Evolutionary conservation across 2,888 invertebrate genomes (phyloP).

Genomic region (Cotesia congregata): DNA sequence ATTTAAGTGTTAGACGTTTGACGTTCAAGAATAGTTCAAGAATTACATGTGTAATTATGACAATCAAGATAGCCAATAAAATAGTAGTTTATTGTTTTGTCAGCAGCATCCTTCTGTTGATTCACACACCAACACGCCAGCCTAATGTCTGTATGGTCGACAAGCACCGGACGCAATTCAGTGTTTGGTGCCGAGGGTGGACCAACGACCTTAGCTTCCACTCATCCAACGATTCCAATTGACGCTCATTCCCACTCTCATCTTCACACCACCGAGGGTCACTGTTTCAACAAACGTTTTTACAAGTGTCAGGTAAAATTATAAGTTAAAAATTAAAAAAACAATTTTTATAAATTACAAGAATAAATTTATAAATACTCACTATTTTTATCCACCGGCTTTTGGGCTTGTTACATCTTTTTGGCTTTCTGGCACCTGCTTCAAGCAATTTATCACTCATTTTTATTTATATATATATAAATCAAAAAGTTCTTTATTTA

Average conservation of each 20-base stretch:
- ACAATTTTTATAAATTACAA: slow-evolving; percentile 41
- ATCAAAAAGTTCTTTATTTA: slow-evolving; percentile 10
- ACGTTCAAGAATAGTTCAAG: not conserved
- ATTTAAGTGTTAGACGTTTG: not conserved
- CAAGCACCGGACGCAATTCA: slow-evolving; percentile 69
- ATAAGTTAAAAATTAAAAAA: not conserved
- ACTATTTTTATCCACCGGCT: slow-evolving; percentile 2
- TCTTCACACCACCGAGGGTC: slow-evolving; percentile 62
- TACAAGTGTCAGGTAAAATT: slow-evolving; percentile 66
- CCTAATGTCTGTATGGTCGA: slow-evolving; percentile 70
- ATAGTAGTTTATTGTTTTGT: slow-evolving; percentile 13
- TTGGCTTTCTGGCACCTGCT: not conserved
- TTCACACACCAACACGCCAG: slow-evolving; percentile 55
- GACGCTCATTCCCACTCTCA: slow-evolving; percentile 62
- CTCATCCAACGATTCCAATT: slow-evolving; percentile 58
- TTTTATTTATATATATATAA: slow-evolving; percentile 3
- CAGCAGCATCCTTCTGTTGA: slow-evolving; percentile 56
- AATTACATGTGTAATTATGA: slow-evolving; percentile 2
- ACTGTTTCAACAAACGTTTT: slow-evolving; percentile 65
- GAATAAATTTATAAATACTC: not conserved
- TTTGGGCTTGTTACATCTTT: slow-evolving; percentile 12
- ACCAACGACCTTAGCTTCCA: slow-evolving; percentile 54
- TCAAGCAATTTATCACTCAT: slow-evolving; percentile 4
- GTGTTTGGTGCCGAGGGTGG: slow-evolving; percentile 66
- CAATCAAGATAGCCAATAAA: not conserved